Base-by-base conservation (phyloP, 2,113 vertebrate genomes). In the Xerus inauris region DNA sequence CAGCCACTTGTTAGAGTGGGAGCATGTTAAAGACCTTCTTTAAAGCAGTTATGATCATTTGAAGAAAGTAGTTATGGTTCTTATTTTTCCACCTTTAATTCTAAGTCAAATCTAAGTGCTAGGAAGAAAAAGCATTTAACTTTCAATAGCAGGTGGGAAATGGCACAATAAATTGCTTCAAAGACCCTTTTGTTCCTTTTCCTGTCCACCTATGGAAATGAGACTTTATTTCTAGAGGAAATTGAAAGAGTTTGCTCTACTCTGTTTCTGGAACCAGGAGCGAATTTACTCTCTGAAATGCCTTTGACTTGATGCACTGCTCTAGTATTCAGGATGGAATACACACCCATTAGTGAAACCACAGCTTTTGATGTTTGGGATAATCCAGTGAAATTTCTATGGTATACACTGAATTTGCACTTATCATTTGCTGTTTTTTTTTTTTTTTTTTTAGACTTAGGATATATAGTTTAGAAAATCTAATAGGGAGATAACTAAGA, bases 1-100 rank as follows among this genome's bases (percentile, higher is more conserved):
- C 95, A 97, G 96, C 95, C 89, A 97, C 98, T 98, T 97, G 97
- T 98, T 98, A 98, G 97, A 51, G 87, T 94, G 93, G 84, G 95
- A 97, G 96, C 97, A 98, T 97, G 89, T 98, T 98, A 98, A 98
- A 97, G 93, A 97, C 96, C 96, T 96, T 98, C 94, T 96, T 93
- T 90, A 91, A 97, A 94, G 49, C 94, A 96, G 96, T 98, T 98
- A 96, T 47, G 96, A 98, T 97, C 40, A 62, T 97, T 84, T 96
- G 59, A 72, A 40, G 92, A 83, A 97, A 94, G 77, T 96, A 97
- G 95, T 76, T 0, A 79, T 64, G 75, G 11, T 79, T 91, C 75
- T 96, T 96, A 87, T 91, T 93, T 80, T 85, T 71, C 80, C 24
- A 73, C 76, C 32, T 93, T 96, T 96, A 96, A 97, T 95, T 96